Evolutionary conservation across 2,888 invertebrate species (phyloP), one percentile per base, ranked within the genome.

Genomic region (Tenthredo distinguenda): DNA sequence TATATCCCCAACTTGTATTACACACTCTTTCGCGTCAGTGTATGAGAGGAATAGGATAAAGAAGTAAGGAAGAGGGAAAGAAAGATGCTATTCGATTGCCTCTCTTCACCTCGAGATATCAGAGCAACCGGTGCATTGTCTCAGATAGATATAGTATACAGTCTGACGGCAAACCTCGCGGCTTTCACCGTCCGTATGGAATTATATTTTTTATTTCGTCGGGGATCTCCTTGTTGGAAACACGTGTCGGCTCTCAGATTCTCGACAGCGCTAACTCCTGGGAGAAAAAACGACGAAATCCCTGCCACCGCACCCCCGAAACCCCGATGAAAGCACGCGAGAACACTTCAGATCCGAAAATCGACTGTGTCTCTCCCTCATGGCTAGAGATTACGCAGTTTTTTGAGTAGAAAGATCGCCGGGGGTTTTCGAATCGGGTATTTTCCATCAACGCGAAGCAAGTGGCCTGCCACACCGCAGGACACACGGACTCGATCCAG

Each of bases 161-260:
- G 34, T 18, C 15, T 5, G 12, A 40, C 74, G 15, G 21, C 72
- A 21, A 43, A 77, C 50, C 55, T 31, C 55, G 34, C 77, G n/a
- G 77, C 77, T 77, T 77, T 77, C 77, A 77, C 55, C 40, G 34
- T 12, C 55, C 31, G 47, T 21, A 62, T 5, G 18, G 12, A 12
- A 4, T 6, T 68, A 6, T 68, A 18, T 34, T 34, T 34, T 40
- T 74, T 47, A 10, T 74, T 26, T 12, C 31, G 15, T 31, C 18
- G 18, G n/a, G 15, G 43, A n/a, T n/a, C n/a, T 62, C 34, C 83
- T 83, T 50, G 83, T 71, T 62, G n/a, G 68, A 71, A 83, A 71
- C 83, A 83, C 83, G 83, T 83, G 83, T 68, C 62, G 68, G 34
- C 83, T 83, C 83, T 83, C 83, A 83, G 83, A 37, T 83, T 83